These are phyloP conservation scores for Probaryconus sp. DNA, from an alignment of 1,140 invertebrate genomes.

Conservation along the genomic window DNA sequence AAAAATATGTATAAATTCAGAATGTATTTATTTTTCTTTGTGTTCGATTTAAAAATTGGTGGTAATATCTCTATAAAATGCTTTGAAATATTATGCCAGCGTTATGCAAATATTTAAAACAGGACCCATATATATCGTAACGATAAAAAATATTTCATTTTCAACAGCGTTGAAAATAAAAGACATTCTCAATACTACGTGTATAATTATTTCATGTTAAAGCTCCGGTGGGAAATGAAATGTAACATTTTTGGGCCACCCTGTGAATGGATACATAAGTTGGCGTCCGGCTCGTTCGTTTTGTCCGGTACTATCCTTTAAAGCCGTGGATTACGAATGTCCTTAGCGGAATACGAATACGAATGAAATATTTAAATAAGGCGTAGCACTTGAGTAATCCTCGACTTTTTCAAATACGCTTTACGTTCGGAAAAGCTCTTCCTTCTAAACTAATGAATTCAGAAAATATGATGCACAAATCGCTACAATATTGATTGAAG, in stretches of 20 bases:
- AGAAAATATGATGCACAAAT: conserved; percentile 45
- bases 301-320: conserved; percentile 54
- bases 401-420: conserved; percentile 53
- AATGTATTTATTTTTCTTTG: too few species aligned
- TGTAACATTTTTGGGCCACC: conserved; percentile 20
- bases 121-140: too few species aligned
- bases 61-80: too few species aligned
- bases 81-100: too few species aligned
- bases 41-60: too few species aligned
- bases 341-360: conserved; percentile 61
- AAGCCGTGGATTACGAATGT: conserved; percentile 64
- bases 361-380: conserved; percentile 71
- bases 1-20: too few species aligned
- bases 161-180: too few species aligned
- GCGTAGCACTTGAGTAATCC: conserved; percentile 49
- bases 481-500: conserved; percentile 33
- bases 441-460: conserved; percentile 26
- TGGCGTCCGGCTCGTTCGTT: conserved; percentile 45
- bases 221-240: conserved; percentile 23
- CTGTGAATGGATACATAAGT: conserved; percentile 45
- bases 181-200: too few species aligned
- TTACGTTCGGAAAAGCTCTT: conserved; percentile 25
- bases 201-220: conserved; percentile 32
- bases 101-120: too few species aligned
- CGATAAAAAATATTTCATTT: too few species aligned